These are phyloP conservation scores for Otocyon megalotis DNA, from an alignment of 2,113 vertebrate species.

Conservation along the genomic window DNA sequence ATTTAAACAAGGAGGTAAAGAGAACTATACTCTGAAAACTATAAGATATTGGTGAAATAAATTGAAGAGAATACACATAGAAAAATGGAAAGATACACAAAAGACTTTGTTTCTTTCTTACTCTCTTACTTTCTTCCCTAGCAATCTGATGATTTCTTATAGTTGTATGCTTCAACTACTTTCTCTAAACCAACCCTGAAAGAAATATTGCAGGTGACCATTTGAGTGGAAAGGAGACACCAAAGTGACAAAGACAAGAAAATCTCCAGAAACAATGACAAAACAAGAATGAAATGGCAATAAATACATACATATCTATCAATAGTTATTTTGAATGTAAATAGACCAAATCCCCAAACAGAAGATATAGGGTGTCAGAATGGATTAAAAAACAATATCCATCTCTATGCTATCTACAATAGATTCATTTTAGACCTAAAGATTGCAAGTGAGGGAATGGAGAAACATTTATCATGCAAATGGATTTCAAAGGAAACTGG, in stretches of 20 bases:
- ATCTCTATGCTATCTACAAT: neutral
- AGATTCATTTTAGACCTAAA: neutral
- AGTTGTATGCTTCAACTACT: neutral
- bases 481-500: neutral
- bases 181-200: neutral
- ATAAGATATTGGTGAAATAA: neutral
- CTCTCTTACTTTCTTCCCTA: neutral
- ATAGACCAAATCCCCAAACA: neutral
- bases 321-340: neutral
- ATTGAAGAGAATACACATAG: neutral
- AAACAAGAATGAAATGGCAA: neutral
- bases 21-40: neutral
- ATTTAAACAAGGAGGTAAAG: neutral
- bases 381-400: neutral
- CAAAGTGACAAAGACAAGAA: neutral
- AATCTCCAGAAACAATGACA: neutral
- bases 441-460: neutral
- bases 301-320: neutral
- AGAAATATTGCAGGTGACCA: neutral
- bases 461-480: neutral
- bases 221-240: neutral
- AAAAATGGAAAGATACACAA: neutral
- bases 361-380: neutral
- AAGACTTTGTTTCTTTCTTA: neutral
- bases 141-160: neutral